These are phyloP conservation scores for Eupelmus urozonus DNA, from an alignment of 2,888 invertebrate genomes.

Conservation along the genomic window DNA sequence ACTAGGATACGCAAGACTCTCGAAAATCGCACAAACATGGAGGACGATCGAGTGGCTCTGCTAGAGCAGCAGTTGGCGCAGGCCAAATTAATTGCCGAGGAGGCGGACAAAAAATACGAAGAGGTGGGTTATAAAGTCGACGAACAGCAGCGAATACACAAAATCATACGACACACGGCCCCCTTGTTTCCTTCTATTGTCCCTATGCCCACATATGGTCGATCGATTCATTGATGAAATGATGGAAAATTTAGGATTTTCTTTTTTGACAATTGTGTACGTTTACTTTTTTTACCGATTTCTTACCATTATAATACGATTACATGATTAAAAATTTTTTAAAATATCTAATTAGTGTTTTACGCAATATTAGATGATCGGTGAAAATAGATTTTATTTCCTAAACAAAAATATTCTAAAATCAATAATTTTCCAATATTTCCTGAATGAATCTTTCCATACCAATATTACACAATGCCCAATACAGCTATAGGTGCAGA, in stretches of 20 bases:
- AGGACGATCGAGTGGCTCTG: slow-evolving; percentile 98
- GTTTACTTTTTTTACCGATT: no score
- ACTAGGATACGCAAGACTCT: slow-evolving; percentile 97
- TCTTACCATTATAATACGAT: no score
- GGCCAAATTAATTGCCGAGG: slow-evolving; percentile 99
- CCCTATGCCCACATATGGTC: slow-evolving; percentile 4
- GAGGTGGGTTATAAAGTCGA: slow-evolving; percentile 86
- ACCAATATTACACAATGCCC: background rate
- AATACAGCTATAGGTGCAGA: background rate
- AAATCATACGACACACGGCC: background rate
- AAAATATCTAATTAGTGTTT: no score
- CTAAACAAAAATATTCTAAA: no score
- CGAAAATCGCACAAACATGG: slow-evolving; percentile 99
- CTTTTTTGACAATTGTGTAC: no score
- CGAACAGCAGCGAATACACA: slow-evolving; percentile 29
- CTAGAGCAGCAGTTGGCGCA: slow-evolving; percentile 98
- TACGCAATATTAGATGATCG: no score
- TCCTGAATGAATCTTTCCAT: slow-evolving; percentile 3
- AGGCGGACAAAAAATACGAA: slow-evolving; percentile 99
- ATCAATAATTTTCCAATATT: slow-evolving; percentile 18
- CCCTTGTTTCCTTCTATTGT: background rate
- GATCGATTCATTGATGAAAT: slow-evolving; percentile 18
- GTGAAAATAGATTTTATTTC: no score
- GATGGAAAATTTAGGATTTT: background rate
- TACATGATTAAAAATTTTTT: no score